Base-by-base conservation (phyloP, 2,113 vertebrate species). In the Syrmaticus mikado region DNA sequence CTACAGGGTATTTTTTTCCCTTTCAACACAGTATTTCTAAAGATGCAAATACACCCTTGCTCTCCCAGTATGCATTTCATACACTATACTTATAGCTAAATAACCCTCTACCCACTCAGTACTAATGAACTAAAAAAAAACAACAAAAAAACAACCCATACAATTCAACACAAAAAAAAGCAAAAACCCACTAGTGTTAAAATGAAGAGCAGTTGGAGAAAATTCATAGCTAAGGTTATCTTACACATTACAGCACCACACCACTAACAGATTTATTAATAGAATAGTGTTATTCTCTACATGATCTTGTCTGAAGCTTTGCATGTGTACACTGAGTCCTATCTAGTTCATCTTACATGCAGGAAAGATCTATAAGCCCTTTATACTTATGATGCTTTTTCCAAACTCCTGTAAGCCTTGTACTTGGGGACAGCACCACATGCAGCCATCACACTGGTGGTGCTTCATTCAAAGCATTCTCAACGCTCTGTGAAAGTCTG, bases 311-410 rank as follows among this genome's bases (percentile, higher is more conserved):
- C 68, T 64, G 46, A 80, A 48, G 32, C n/a, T 43, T 43, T n/a
- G n/a, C 21, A 12, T 3, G 5, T 2, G 34, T 30, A 32, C 0
- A 5, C 41, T 45, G 19, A 28, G 34, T 19, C 15, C 2, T 11
- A 38, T 5, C 16, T 17, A 72, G 57, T 72, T 91, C 58, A 50
- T 60, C 34, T 66, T 43, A 14, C 3, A 8, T 2, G 34, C 43
- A 76, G 36, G 46, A 28, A 60, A 80, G 28, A 64, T 18, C 50
- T n/a, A 6, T 6, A 48, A 72, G 46, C 22, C 48, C 15, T 55
- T 25, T 12, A 57, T 57, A 71, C 32, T 57, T 53, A 27, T 12
- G 9, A 17, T 25, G 21, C 19, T 55, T 77, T 62, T 50, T 46
- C 36, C 32, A 17, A 67, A 67, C 15, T 18, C 58, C 38, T 24